Percentiles rank a stretch among this genome's conserved stretches.
phyloP scores from a whole-genome alignment of 2,888 invertebrate species.

The Cartodere bifasciata region DNA sequence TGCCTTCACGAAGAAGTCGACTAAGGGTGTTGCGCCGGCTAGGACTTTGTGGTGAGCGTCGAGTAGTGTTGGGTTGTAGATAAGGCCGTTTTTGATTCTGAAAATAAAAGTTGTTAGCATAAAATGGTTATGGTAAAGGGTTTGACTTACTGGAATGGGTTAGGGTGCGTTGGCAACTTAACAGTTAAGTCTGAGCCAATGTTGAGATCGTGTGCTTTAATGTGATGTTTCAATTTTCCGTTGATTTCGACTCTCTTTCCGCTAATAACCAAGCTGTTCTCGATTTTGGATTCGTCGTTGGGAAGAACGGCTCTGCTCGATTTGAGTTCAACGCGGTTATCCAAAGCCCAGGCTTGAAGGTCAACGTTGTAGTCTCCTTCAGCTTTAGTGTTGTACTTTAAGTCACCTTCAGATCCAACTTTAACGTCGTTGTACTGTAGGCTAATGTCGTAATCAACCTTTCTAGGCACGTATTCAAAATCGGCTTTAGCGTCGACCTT shows the following conservation, averaged over 20 bases:
- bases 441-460: slow-evolving; percentile 43
- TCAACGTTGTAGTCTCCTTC: slow-evolving; percentile 43
- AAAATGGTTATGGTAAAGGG: neutral
- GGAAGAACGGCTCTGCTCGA: slow-evolving; percentile 44
- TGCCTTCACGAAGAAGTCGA: slow-evolving; percentile 44
- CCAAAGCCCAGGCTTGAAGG: slow-evolving; percentile 40
- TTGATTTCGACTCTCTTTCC: slow-evolving; percentile 50
- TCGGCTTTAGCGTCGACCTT: slow-evolving; percentile 41
- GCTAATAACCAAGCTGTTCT: slow-evolving; percentile 45
- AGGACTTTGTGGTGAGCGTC: slow-evolving; percentile 13
- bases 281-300: slow-evolving; percentile 45
- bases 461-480: slow-evolving; percentile 44
- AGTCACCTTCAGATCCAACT: slow-evolving; percentile 38
- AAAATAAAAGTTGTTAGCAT: slow-evolving; percentile 2
- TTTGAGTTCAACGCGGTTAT: slow-evolving; percentile 40
- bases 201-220: slow-evolving; percentile 42
- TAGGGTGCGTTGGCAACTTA: slow-evolving; percentile 42
- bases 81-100: slow-evolving; percentile 19
- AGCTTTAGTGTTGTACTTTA: slow-evolving; percentile 32
- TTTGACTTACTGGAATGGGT: slow-evolving; percentile 43
- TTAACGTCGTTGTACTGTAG: slow-evolving; percentile 46
- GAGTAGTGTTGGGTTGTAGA: slow-evolving; percentile 17
- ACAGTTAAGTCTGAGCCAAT: slow-evolving; percentile 43
- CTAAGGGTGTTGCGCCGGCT: slow-evolving; percentile 36
- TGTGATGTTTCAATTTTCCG: slow-evolving; percentile 43